Evolutionary conservation across 2,113 vertebrate species (phyloP).

Genomic region (Gymnarchus niloticus): DNA sequence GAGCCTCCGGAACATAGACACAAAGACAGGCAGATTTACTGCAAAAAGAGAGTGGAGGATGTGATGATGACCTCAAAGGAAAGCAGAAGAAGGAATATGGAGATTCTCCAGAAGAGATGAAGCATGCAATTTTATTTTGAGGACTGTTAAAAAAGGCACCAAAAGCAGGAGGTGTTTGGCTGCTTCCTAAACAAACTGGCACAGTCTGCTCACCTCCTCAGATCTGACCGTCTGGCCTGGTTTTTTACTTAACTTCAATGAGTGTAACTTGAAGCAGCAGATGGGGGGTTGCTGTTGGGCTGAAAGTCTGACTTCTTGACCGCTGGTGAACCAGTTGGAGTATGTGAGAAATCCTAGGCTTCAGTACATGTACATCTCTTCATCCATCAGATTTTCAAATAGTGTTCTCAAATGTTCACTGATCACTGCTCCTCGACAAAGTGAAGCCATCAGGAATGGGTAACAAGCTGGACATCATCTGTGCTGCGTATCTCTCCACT

Average conservation of each 20-base stretch:
- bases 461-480: too few relatives aligned
- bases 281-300: not conserved
- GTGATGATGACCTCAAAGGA: conserved; percentile 9
- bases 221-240: too few relatives aligned
- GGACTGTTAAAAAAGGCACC: not conserved
- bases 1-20: not conserved
- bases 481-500: too few relatives aligned
- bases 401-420: not conserved
- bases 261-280: not conserved
- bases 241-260: not conserved
- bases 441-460: not conserved
- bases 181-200: too few relatives aligned
- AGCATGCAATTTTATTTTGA: not conserved
- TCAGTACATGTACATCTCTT: not conserved
- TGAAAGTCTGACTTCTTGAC: too few relatives aligned
- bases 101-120: not conserved
- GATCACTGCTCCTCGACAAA: too few relatives aligned
- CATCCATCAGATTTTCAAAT: not conserved
- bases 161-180: too few relatives aligned
- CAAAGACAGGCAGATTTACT: not conserved
- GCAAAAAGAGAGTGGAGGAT: not conserved
- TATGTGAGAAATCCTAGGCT: not conserved
- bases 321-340: too few relatives aligned
- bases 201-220: too few relatives aligned
- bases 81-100: not conserved